Percentiles rank a stretch among this genome's conserved stretches.
Conservation (phyloP, 2,888 invertebrate species). For the Drosophila subsilvestris region DNA sequence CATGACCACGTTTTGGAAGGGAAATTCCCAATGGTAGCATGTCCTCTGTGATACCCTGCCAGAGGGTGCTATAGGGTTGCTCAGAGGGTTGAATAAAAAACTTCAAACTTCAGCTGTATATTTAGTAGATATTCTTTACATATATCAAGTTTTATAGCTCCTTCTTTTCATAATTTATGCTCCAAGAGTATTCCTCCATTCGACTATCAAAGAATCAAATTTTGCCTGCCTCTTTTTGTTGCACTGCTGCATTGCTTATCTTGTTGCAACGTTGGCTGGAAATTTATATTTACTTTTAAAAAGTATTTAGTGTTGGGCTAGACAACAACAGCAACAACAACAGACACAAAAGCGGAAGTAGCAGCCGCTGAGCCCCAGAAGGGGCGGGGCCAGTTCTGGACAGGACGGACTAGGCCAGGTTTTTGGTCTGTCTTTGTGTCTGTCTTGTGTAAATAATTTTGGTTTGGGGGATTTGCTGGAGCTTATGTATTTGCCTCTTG, state of each 20-base stretch:
- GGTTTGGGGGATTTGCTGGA: slow-evolving; percentile 31
- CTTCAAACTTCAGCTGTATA: too few species aligned
- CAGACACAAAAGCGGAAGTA: slow-evolving; percentile 19
- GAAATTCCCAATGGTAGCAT: slow-evolving; percentile 17
- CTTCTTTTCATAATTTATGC: background rate
- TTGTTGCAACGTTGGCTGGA: slow-evolving; percentile 52
- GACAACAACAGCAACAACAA: slow-evolving; percentile 41
- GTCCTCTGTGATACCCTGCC: background rate
- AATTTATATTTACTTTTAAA: slow-evolving; percentile 69
- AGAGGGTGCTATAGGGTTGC: background rate
- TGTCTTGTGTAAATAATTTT: slow-evolving; percentile 11
- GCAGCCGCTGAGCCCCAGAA: slow-evolving; percentile 20
- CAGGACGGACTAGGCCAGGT: slow-evolving; percentile 7
- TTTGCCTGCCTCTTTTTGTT: background rate
- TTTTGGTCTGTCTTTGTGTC: background rate
- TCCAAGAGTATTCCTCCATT: background rate
- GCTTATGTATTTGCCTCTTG: slow-evolving; percentile 19
- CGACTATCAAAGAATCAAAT: background rate
- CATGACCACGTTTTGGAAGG: slow-evolving; percentile 33
- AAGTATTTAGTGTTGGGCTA: slow-evolving; percentile 59
- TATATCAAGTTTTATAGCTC: too few species aligned
- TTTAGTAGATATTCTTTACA: too few species aligned
- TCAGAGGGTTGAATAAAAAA: too few species aligned
- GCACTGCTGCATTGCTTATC: slow-evolving; percentile 57
- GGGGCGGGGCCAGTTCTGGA: too few species aligned